Evolutionary conservation across 2,888 invertebrate species (phyloP).

Genomic region (Agrilus mali): DNA sequence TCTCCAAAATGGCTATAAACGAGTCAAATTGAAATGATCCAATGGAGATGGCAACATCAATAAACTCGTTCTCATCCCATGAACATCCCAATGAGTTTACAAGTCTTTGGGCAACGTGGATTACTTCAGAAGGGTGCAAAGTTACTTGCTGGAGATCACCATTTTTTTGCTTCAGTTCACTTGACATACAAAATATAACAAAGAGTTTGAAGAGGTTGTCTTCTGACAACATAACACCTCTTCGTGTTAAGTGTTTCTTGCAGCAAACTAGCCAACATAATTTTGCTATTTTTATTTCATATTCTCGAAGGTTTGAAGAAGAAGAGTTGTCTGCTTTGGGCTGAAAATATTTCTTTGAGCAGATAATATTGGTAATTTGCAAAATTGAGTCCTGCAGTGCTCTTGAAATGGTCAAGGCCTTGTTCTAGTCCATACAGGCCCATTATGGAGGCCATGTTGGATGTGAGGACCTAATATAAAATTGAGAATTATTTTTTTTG

Average conservation of each 20-base stretch:
- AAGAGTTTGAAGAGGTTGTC: slow-evolving; percentile 60
- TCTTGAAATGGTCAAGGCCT: slow-evolving; percentile 64
- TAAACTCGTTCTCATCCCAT: slow-evolving; percentile 57
- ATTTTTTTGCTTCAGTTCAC: slow-evolving; percentile 48
- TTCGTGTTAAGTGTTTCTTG: slow-evolving; percentile 46
- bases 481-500: not conserved
- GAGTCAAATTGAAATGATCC: slow-evolving; percentile 53
- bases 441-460: slow-evolving; percentile 65
- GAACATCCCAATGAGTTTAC: slow-evolving; percentile 54
- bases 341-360: slow-evolving; percentile 60
- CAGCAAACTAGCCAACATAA: slow-evolving; percentile 72
- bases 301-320: slow-evolving; percentile 43
- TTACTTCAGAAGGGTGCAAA: slow-evolving; percentile 57
- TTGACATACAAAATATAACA: slow-evolving; percentile 65
- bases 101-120: slow-evolving; percentile 52
- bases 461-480: slow-evolving; percentile 63
- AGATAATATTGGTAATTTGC: slow-evolving; percentile 65
- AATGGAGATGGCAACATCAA: slow-evolving; percentile 41
- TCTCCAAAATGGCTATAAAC: slow-evolving; percentile 63
- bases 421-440: slow-evolving; percentile 69
- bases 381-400: slow-evolving; percentile 55
- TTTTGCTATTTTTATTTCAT: slow-evolving; percentile 57
- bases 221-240: slow-evolving; percentile 48
- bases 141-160: slow-evolving; percentile 36
- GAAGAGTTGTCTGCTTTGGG: slow-evolving; percentile 48